phyloP scores from a whole-genome alignment of 2,113 vertebrate genomes.

The Casuarius casuarius region DNA sequence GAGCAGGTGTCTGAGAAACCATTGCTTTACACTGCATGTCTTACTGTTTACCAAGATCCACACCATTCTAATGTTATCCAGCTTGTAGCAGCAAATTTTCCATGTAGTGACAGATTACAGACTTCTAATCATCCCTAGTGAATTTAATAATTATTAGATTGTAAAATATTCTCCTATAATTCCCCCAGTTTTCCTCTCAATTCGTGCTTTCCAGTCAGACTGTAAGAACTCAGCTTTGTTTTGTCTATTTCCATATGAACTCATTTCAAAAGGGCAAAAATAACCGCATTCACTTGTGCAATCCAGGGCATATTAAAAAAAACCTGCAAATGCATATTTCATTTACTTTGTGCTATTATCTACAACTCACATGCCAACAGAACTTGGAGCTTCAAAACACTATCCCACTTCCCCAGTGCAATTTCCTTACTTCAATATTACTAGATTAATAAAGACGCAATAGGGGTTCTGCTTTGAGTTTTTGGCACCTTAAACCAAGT shows the following conservation, averaged over 20 bases:
- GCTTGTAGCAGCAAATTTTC: not conserved
- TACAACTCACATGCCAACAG: not conserved
- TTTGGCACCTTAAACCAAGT: not conserved
- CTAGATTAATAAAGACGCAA: not conserved
- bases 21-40: not conserved
- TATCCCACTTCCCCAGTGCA: not conserved
- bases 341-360: not conserved
- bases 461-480: not conserved
- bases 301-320: not conserved
- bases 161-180: not conserved
- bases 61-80: not conserved
- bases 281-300: not conserved
- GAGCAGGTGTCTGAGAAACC: not conserved
- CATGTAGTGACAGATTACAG: not conserved
- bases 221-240: not conserved
- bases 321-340: not conserved
- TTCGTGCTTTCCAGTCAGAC: not conserved
- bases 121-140: not conserved
- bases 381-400: not conserved
- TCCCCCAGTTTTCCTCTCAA: not conserved
- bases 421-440: not conserved
- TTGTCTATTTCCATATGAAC: not conserved
- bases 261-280: not conserved
- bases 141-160: not conserved
- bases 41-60: not conserved